Conservation (phyloP, 2,113 vertebrate species). For the Tupaia chinensis region DNA sequence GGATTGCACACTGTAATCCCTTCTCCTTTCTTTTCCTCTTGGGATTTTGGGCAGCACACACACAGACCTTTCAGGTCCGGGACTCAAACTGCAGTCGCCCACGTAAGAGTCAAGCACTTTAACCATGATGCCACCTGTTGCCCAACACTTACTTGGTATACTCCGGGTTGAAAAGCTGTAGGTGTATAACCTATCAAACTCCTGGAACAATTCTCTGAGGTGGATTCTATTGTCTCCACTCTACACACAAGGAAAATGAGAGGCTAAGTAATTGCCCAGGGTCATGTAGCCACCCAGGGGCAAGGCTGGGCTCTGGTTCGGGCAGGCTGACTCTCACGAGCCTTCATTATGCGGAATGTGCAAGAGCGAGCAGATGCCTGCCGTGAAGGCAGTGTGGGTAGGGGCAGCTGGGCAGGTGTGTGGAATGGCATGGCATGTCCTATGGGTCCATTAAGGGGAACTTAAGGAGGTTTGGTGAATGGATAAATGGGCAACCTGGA, state of each 20-base stretch:
- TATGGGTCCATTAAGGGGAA: not conserved
- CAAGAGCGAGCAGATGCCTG: not conserved
- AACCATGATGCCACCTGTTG: too few species aligned
- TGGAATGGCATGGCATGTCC: not conserved
- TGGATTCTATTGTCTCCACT: not conserved
- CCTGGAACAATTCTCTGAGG: not conserved
- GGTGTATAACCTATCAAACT: not conserved
- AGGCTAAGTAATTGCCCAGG: not conserved
- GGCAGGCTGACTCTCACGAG: not conserved
- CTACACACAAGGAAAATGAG: not conserved
- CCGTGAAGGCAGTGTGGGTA: not conserved
- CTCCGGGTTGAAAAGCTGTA: not conserved
- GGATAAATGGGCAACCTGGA: not conserved
- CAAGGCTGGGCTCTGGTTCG: constrained; percentile 29
- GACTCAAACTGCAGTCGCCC: too few species aligned
- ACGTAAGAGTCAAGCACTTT: too few species aligned
- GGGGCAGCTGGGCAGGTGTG: not conserved
- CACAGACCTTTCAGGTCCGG: too few species aligned
- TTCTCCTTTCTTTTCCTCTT: too few species aligned
- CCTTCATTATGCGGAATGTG: too few species aligned
- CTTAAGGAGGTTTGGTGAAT: not conserved
- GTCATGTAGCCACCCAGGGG: not conserved
- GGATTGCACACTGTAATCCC: too few species aligned
- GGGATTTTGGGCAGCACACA: too few species aligned
- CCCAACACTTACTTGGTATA: not conserved